Base-by-base conservation (phyloP, 2,113 vertebrate species). In the Ochotona princeps region DNA sequence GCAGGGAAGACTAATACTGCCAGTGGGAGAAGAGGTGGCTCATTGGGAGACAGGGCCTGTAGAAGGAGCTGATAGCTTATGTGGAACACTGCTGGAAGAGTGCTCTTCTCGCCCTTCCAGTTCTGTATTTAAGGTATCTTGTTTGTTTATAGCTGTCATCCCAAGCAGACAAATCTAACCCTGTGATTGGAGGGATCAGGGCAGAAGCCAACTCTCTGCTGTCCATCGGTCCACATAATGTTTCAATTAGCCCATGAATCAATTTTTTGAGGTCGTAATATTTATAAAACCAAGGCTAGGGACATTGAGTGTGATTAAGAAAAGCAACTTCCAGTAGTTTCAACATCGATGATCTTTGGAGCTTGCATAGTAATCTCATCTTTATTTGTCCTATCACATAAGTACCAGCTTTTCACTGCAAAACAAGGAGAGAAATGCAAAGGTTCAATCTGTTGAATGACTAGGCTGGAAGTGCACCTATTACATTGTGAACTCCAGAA, bases 1-100 rank as follows among this genome's bases (percentile, higher is more conserved):
- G 25, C 0, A 21, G 20, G 20, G 25, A 0, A 4, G 2, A 14
- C 18, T 18, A 2, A n/a, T 54, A 26, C 21, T 57, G 11, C 30
- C 35, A 26, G 63, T 5, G 38, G 14, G 18, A 30, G 30, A 8
- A 0, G 2, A 75, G 0, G 15, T 51, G 8, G 5, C 17, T 75
- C 54, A 70, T 14, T 11, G 10, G 0, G 28, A 85, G 47, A 28
- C 32, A 14, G 26, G 32, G 18, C 23, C 13, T 51, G n/a, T 78
- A 44, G 12, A 11, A 65, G 44, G 14, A 70, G 6, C n/a, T 57
- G 30, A 47, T 28, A 7, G 35, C 18, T 73, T 4, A 13, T 51
- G 47, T 69, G 74, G 12, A 84, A 13, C 17, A 30, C 30, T 38
- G 18, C 38, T 30, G 12, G 38, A 15, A 65, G 30, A 61, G 47